Conservation (phyloP, 2,888 invertebrate genomes). For the Cheilosia vernalis region DNA sequence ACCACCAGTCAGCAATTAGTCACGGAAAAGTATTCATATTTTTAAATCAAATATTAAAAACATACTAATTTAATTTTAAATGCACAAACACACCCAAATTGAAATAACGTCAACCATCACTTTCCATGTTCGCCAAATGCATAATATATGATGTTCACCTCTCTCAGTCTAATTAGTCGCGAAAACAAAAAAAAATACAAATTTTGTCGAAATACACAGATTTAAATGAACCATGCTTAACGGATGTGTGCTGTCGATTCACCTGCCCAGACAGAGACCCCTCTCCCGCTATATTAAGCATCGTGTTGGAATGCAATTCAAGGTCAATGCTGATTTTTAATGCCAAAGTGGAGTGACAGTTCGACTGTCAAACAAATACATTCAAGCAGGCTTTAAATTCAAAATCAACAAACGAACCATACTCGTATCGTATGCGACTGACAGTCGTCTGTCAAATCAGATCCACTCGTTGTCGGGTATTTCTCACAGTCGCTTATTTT, state of each 20-base stretch:
- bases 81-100: background rate
- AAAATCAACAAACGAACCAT: conserved; percentile 7
- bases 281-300: background rate
- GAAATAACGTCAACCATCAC: conserved; percentile 4
- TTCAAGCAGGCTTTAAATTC: background rate
- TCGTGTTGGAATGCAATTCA: conserved; percentile 29
- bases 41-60: conserved; percentile 45
- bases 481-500: conserved; percentile 10
- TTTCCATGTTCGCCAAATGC: conserved; percentile 2
- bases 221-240: conserved; percentile 51
- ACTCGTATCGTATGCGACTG: conserved; percentile 38
- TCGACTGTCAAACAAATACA: conserved; percentile 49
- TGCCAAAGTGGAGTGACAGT: conserved; percentile 55
- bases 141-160: background rate
- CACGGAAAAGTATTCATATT: conserved; percentile 15
- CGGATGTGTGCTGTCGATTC: conserved; percentile 37
- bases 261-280: background rate
- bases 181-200: conserved; percentile 37
- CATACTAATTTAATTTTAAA: conserved; percentile 39
- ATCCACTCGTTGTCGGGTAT: conserved; percentile 27
- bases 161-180: conserved; percentile 54
- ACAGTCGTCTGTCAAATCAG: conserved; percentile 58
- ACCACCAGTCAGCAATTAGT: conserved; percentile 17
- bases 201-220: conserved; percentile 50
- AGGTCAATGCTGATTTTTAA: conserved; percentile 54